Conservation (phyloP, 1,140 invertebrate genomes). For the Trichonephila inaurata region DNA sequence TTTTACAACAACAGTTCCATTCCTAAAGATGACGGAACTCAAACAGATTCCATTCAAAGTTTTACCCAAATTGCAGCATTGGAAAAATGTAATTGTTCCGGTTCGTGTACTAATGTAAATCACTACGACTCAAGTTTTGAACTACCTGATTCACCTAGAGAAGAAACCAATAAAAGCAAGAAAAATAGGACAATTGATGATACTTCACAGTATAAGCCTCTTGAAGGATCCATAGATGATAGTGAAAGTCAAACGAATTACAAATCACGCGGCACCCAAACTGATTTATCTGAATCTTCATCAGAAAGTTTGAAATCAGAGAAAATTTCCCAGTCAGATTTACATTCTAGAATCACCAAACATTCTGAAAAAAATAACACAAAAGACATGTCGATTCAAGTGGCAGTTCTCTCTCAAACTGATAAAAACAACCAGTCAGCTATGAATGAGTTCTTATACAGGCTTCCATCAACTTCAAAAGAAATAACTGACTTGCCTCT, state of each 20-base stretch:
- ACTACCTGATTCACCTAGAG: background rate
- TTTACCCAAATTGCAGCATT: background rate
- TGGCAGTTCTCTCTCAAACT: background rate
- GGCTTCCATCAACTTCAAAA: background rate
- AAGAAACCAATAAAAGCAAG: background rate
- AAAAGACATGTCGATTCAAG: background rate
- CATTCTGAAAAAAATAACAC: background rate
- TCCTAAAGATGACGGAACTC: background rate
- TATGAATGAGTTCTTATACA: background rate
- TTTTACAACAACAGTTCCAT: too few relatives aligned
- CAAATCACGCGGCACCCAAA: background rate
- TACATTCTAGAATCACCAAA: background rate
- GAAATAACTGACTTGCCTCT: background rate
- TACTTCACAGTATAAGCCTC: background rate
- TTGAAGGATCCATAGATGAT: background rate
- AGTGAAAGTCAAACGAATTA: background rate
- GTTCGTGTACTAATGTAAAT: background rate
- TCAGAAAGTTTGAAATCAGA: background rate
- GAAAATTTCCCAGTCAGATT: background rate
- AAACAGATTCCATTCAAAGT: background rate
- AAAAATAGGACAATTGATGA: background rate
- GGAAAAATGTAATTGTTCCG: constrained; percentile 18
- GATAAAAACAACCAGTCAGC: background rate
- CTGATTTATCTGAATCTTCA: background rate
- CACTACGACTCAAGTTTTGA: background rate